Percentiles rank a stretch among this genome's conserved stretches.
Evolutionary conservation across 1,140 invertebrate species (phyloP).

Genomic region (Drosophila burlai): DNA sequence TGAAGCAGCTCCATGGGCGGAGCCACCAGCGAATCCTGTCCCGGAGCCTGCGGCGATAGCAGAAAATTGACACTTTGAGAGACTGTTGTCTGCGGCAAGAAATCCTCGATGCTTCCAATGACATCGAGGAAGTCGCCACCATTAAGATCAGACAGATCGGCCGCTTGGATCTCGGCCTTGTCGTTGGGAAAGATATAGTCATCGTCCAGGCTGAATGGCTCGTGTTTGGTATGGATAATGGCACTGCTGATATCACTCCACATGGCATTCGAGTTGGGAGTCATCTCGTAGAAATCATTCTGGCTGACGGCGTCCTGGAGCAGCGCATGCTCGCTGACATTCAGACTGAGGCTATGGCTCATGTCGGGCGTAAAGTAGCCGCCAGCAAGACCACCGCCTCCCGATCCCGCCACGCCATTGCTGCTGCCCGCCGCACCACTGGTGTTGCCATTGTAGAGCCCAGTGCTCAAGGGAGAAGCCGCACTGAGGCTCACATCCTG

Average conservation of each 20-base stretch:
- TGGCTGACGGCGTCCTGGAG: conserved; percentile 46
- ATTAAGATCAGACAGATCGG: conserved; percentile 94
- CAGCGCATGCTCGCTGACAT: conserved; percentile 59
- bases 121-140: conserved; percentile 92
- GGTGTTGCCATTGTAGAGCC: conserved; percentile 60
- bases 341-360: conserved; percentile 57
- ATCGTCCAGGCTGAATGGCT: conserved; percentile 92
- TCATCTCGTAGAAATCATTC: conserved; percentile 67
- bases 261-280: conserved; percentile 81
- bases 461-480: conserved; percentile 56
- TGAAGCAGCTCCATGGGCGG: conserved; percentile 85
- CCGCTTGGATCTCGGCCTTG: conserved; percentile 93
- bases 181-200: conserved; percentile 96
- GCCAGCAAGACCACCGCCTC: background rate
- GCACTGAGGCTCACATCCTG: conserved; percentile 80
- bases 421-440: conserved; percentile 32
- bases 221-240: conserved; percentile 86
- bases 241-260: conserved; percentile 84
- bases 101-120: conserved; percentile 92
- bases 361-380: conserved; percentile 61
- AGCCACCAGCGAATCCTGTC: conserved; percentile 77
- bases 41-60: conserved; percentile 64
- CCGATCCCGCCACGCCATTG: conserved; percentile 15
- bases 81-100: conserved; percentile 87
- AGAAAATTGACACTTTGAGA: conserved; percentile 85